Conservation (phyloP, 2,888 invertebrate species). For the Sipha maydis region DNA sequence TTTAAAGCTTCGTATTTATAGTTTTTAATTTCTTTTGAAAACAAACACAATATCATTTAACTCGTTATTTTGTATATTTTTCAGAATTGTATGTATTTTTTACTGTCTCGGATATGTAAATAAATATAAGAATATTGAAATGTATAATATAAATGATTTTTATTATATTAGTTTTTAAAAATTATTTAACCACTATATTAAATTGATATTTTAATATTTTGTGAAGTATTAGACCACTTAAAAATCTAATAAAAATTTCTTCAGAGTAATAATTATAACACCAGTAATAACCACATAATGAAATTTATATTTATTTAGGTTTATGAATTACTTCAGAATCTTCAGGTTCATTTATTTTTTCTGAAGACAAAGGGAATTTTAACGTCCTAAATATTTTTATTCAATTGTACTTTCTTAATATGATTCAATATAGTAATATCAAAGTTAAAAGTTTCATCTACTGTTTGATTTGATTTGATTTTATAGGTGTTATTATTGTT, state of each 20-base stretch:
- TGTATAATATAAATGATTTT: neutral
- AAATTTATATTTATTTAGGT: too few relatives aligned
- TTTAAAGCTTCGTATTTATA: neutral
- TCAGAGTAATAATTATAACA: neutral
- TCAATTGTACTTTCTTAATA: neutral
- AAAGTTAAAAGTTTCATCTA: too few relatives aligned
- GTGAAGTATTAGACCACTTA: neutral
- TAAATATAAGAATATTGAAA: neutral
- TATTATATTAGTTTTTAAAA: neutral
- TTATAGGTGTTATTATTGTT: too few relatives aligned
- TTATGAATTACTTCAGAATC: too few relatives aligned
- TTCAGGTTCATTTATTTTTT: too few relatives aligned
- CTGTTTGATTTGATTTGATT: too few relatives aligned
- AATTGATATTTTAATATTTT: too few relatives aligned
- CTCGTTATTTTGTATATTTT: neutral
- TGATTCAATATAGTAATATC: too few relatives aligned
- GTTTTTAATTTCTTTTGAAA: neutral
- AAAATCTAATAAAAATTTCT: neutral
- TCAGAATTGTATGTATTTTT: neutral
- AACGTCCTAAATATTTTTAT: neutral
- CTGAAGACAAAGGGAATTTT: neutral
- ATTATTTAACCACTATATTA: neutral
- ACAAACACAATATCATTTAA: neutral
- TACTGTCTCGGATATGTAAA: neutral
- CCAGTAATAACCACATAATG: neutral